Conservation (phyloP, 2,888 invertebrate genomes). For the Cerastis leucographa region DNA sequence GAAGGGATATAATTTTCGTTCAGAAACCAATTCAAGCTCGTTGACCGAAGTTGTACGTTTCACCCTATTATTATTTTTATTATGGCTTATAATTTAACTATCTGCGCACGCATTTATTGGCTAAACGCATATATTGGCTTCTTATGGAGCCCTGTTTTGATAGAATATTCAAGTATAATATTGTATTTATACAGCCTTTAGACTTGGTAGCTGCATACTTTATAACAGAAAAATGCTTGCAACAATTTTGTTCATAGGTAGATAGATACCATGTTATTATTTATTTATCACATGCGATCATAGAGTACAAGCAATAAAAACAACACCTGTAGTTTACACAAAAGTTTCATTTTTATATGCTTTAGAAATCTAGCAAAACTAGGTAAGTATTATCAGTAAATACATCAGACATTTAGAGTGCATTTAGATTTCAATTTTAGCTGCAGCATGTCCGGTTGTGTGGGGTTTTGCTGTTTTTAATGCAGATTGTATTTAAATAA, state of each 20-base stretch:
- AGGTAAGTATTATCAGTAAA: background rate
- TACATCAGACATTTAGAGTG: slow-evolving; percentile 10
- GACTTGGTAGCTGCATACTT: slow-evolving; percentile 69
- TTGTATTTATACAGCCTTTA: slow-evolving; percentile 78
- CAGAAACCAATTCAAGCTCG: slow-evolving; percentile 40
- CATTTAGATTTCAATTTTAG: background rate
- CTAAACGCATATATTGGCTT: slow-evolving; percentile 78
- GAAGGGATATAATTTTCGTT: slow-evolving; percentile 34
- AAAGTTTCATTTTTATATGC: background rate
- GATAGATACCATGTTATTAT: background rate
- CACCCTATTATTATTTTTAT: slow-evolving; percentile 66
- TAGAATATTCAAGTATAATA: slow-evolving; percentile 43
- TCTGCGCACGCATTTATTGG: slow-evolving; percentile 83
- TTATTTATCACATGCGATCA: background rate
- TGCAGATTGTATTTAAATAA: background rate
- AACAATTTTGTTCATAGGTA: slow-evolving; percentile 6
- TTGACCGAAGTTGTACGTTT: slow-evolving; percentile 51
- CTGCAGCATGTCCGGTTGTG: background rate
- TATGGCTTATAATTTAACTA: slow-evolving; percentile 73
- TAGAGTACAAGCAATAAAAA: background rate
- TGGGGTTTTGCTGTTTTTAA: slow-evolving; percentile 21
- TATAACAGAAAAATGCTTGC: slow-evolving; percentile 34
- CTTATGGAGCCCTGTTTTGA: slow-evolving; percentile 31
- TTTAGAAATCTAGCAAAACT: background rate
- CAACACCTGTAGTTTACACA: background rate